phyloP scores from a whole-genome alignment of 2,113 vertebrate genomes.

The Onychostoma macrolepis region DNA sequence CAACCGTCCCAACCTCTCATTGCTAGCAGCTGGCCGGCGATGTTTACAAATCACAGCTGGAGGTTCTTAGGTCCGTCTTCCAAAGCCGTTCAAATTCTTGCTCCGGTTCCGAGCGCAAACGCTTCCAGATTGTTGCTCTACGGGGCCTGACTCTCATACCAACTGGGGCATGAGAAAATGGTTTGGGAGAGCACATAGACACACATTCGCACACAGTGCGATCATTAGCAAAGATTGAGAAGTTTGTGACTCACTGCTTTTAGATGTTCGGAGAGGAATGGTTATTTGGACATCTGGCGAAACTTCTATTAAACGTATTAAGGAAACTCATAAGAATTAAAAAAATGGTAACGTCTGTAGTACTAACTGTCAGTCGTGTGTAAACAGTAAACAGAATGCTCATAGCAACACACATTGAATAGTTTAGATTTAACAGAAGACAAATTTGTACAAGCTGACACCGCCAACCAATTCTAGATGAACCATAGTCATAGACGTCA shows the following conservation, averaged over 20 bases:
- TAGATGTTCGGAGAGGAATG: background rate
- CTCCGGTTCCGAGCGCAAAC: slow-evolving; percentile 31
- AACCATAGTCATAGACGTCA: background rate
- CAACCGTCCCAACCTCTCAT: slow-evolving; percentile 1
- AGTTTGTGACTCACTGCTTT: background rate
- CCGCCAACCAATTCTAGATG: background rate
- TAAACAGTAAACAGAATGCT: background rate
- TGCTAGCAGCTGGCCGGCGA: slow-evolving; percentile 16
- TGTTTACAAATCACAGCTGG: slow-evolving; percentile 56
- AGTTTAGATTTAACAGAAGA: background rate
- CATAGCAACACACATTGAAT: slow-evolving; percentile 1
- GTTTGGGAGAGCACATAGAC: background rate
- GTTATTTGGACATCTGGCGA: background rate
- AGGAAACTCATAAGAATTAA: background rate
- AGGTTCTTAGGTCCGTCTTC: slow-evolving; percentile 27
- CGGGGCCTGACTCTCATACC: slow-evolving; percentile 28
- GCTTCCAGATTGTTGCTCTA: slow-evolving; percentile 34
- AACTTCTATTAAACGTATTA: background rate
- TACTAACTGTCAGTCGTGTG: background rate
- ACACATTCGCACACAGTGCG: slow-evolving; percentile 17
- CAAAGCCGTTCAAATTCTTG: slow-evolving; percentile 25
- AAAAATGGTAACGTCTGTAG: background rate
- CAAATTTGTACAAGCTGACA: background rate
- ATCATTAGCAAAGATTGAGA: background rate
- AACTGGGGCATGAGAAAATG: slow-evolving; percentile 36